Evolutionary conservation across 1,140 invertebrate genomes (phyloP), one percentile per base, ranked within the genome.

Genomic region (Pachypeltis micranthus): DNA sequence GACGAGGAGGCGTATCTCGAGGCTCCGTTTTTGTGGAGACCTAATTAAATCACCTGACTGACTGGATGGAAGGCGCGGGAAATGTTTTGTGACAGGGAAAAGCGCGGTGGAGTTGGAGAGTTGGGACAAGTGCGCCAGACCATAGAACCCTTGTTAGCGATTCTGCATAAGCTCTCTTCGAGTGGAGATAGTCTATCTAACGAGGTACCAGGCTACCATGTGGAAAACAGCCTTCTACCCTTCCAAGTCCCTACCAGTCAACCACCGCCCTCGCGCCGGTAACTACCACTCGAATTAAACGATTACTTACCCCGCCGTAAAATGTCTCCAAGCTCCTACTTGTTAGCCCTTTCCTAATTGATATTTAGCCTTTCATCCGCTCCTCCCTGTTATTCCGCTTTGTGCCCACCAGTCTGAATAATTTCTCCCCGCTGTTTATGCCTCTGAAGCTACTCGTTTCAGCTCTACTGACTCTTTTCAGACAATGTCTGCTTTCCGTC

Each of bases 321-420:
- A 59, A 59, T 59, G 57, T 59, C 57, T 27, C 57, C 26, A 31
- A 59, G 29, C 26, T n/a, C n/a, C n/a, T 31, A 59, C 57, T 59
- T 59, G 57, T 59, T 59, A 59, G 57, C 57, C 57, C 47, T 51
- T 59, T 59, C 57, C 57, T 59, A 59, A 59, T 59, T 59, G 57
- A 59, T 59, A 59, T 59, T 59, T 59, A 59, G 57, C 27, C 57
- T 31, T 59, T 57, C 55, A 26, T 26, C 55, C 55, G 7, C 55
- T 57, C 23, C 57, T 59, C 57, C 26, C 57, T 59, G 26, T 59
- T 59, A 59, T 27, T 59, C 57, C 26, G 57, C 29, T 59, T 59
- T 59, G 29, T 59, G 57, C 57, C 31, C 57, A 59, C 26, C 57
- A 59, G 57, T 59, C 57, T 59, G 57, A n/a, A 31, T 59, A 59